Evolutionary conservation across 2,797 vertebrate species (phyloP), one percentile per base, ranked within the genome.

Genomic region (Rhinophrynus dorsalis): DNA sequence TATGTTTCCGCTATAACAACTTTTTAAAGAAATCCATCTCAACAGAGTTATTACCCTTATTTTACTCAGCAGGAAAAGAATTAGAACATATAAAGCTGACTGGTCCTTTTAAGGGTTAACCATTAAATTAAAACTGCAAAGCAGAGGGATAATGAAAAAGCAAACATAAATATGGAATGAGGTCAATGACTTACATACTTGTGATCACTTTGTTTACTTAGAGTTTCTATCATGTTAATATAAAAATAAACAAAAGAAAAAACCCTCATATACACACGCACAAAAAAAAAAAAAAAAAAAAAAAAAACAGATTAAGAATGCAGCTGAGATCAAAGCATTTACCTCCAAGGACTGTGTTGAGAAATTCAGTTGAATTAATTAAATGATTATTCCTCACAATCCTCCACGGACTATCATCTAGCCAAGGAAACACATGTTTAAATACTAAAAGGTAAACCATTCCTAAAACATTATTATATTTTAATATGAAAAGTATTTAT

Each of bases 281-380:
- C n/a, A n/a, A n/a, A n/a, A n/a, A n/a, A n/a, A n/a, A n/a, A n/a
- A n/a, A n/a, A n/a, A n/a, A n/a, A n/a, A n/a, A n/a, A n/a, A n/a
- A n/a, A n/a, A n/a, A n/a, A n/a, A n/a, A n/a, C n/a, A n/a, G n/a
- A n/a, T n/a, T n/a, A 47, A 32, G 32, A 2, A 29, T 35, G 52
- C 54, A 18, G 26, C 50, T 18, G 7, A 44, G 61, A 72, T 72
- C 61, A 72, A 72, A 72, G 61, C 33, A 5, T 18, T n/a, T 56
- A 51, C 52, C 26, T 64, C 44, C 18, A 13, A 27, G 29, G 18
- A 26, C 30, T 64, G 23, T 32, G 52, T 13, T 29, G 12, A 58
- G 26, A 50, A n/a, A 72, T 65, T 65, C 69, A 65, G 24, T 65
- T 58, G 52, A 65, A 72, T 65, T 65, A 65, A 72, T 65, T 58